Base-by-base conservation (phyloP, 2,888 invertebrate genomes). In the Plutella xylostella region DNA sequence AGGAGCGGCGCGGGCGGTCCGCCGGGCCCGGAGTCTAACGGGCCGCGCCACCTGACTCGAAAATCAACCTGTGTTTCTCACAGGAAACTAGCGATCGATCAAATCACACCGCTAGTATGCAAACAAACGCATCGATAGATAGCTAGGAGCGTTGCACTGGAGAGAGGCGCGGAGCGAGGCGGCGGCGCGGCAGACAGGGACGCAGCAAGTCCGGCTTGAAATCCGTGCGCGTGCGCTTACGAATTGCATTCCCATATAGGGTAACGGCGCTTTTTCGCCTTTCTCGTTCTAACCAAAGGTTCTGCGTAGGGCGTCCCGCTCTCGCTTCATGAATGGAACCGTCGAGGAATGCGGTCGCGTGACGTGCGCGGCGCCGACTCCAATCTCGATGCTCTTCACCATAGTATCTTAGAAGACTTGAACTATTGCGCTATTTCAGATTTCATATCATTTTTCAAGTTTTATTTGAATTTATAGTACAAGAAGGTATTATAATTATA, bases 281-380 rank as follows among this genome's bases (percentile, higher is more conserved):
- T 61, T 75, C 78, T 74, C 77, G 61, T 67, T 78, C 64, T 60
- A 54, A 57, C 74, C 61, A 66, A 63, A 68, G 69, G 66, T 65
- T 60, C 66, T 56, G 49, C 54, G 56, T 55, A 45, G 58, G 60
- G 58, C 64, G 62, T 76, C 75, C 73, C 72, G 60, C 72, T 78
- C 72, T 55, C 66, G 59, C 73, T 61, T 72, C 73, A 80, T 80
- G 80, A 79, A 80, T 79, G 78, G 71, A 80, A 77, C 73, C 75
- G 74, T 72, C 73, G 61, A 75, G 87, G 87, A 87, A 86, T 87
- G 86, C 84, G 84, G 78, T 76, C 80, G 78, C 78, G 83, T 86
- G 85, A 86, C 85, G 86, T 84, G 79, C 68, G 74, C 86, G 85
- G 67, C 55, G 85, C 84, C 85, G 82, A 68, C 74, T 71, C 80